Evolutionary conservation across 2,113 vertebrate species (phyloP), one percentile per base, ranked within the genome.

Genomic region (Podiceps cristatus): DNA sequence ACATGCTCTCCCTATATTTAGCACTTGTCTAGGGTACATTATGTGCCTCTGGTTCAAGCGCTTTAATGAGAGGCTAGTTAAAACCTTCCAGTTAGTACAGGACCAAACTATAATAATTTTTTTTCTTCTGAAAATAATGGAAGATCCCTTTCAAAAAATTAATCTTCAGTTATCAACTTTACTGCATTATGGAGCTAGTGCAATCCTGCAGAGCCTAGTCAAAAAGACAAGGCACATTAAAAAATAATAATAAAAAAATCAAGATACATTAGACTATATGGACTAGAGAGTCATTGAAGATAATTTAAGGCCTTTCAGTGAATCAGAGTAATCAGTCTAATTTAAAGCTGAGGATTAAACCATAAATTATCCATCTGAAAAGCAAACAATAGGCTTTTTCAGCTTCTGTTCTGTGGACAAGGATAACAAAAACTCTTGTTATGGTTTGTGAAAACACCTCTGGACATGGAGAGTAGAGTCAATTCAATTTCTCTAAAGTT

Each of bases 101-200:
- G 97, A 98, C 93, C 97, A 97, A 98, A 96, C 96, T 97, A 96
- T 93, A 96, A 97, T 96, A 28, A 71, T 91, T 95, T 94, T 95
- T 97, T 92, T 45, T 90, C 79, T 98, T 96, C 93, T 96, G 87
- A 97, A 98, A 98, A 96, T 94, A 97, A 97, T 98, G 97, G 97
- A 98, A 98, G 98, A 98, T 98, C 96, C 96, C 97, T 98, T 98
- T 98, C 96, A 97, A 98, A 42, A 98, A 98, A 97, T 96, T 98
- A 95, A 47, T 98, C 98, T 98, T 98, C 98, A 97, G 96, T 97
- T 98, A 98, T 97, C 97, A 97, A 77, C 97, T 99, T 98, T 98
- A 99, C 99, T 98, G 99, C 98, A 98, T 99, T 99, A 98, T 98
- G 99, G 99, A 99, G 99, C 99, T 99, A 99, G 99, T 99, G 99